Base-by-base conservation (phyloP, 2,113 vertebrate species). In the Abramis brama region DNA sequence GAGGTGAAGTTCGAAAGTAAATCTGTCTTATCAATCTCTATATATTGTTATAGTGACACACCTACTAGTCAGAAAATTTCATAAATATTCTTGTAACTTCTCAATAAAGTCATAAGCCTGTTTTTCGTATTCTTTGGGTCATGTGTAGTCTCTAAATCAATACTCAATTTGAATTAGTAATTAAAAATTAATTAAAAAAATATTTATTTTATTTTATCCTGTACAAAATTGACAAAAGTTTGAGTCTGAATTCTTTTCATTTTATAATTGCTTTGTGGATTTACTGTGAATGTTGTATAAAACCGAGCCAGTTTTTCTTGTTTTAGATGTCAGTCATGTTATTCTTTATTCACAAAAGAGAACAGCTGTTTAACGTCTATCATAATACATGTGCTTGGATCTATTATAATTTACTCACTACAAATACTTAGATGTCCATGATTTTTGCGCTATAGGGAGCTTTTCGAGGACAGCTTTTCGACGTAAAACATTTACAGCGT, bases 291-390 rank as follows among this genome's bases (percentile, higher is more conserved):
- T 17, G 64, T 30, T 30, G 13, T 64, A 30, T 30, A 33, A 68
- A 27, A 68, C 66, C 2, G 27, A 70, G 27, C 75, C 27, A 78
- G 55, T 60, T 79, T 59, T 39, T 60, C 52, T 79, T 79, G 11
- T 59, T 57, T 57, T 59, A 78, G 52, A 57, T 33, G 52, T 78
- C 47, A 0, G 27, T 59, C 55, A 25, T 17, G 77, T 9, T 60
- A 25, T 43, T 79, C 10, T 36, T 57, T 13, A 57, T 59, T 78
- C 25, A 57, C 12, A 60, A 60, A 6, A n/a, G 19, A 43, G 30
- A 57, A 9, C 1, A 8, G 57, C 33, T 57, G 9, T 12, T 50
- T 21, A 76, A 19, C 7, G 4, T 57, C 27, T 36, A 10, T 21
- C 52, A 77, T 21, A 55, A 33, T 19, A 57, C 27, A 19, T 36